These are phyloP conservation scores for Hymenochirus boettgeri DNA, from an alignment of 2,113 vertebrate species.

Conservation along the genomic window DNA sequence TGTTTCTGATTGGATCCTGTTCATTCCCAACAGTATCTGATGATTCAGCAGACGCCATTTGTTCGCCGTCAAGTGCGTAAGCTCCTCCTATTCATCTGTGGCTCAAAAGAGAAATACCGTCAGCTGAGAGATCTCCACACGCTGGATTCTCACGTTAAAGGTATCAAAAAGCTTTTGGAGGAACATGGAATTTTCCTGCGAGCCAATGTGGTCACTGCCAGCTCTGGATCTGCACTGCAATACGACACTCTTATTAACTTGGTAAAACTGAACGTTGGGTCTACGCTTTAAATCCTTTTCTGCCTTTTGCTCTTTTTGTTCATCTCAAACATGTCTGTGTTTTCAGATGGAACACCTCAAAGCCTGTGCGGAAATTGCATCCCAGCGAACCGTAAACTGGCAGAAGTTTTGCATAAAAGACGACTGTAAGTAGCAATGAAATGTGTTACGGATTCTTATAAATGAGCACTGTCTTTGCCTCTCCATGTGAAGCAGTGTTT, in stretches of 20 bases:
- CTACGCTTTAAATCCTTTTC: no score
- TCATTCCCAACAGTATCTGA: constrained; percentile 81
- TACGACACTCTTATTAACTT: constrained; percentile 93
- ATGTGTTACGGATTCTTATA: no score
- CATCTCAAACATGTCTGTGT: neutral
- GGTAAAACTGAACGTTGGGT: constrained; percentile 65
- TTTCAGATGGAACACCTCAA: constrained; percentile 96
- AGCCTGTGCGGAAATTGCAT: constrained; percentile 95
- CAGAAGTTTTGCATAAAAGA: constrained; percentile 99
- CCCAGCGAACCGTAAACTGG: constrained; percentile 94
- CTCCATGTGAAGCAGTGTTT: no score
- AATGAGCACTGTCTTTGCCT: no score
- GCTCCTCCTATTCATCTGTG: constrained; percentile 94
- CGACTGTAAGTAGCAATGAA: constrained; percentile 96
- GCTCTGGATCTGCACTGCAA: constrained; percentile 91
- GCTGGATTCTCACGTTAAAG: constrained; percentile 86
- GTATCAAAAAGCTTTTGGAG: constrained; percentile 92
- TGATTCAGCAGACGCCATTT: constrained; percentile 97
- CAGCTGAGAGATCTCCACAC: constrained; percentile 95
- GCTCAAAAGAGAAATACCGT: constrained; percentile 96
- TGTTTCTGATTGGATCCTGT: neutral
- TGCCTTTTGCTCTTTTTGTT: neutral
- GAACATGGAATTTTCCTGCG: constrained; percentile 94
- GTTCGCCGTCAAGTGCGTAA: constrained; percentile 95
- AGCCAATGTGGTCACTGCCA: constrained; percentile 86